These are phyloP conservation scores for Xiphorhynchus erythropygius DNA, from an alignment of 2,797 vertebrate genomes.

Conservation along the genomic window DNA sequence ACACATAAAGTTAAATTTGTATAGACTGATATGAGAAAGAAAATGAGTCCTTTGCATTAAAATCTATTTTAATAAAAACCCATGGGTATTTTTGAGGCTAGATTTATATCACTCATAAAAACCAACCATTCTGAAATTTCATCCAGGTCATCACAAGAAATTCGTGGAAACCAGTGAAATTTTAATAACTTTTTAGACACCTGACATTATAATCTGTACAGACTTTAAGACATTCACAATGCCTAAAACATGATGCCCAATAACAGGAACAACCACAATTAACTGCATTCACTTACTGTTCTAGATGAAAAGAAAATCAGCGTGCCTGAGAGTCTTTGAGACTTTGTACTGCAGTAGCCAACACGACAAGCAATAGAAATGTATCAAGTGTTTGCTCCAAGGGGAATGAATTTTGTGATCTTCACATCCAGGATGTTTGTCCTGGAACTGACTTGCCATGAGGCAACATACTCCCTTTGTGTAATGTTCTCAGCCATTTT, in stretches of 20 bases:
- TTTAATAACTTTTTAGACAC: not conserved
- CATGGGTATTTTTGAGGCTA: not conserved
- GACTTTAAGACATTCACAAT: not conserved
- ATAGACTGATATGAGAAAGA: not conserved
- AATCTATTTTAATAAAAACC: not conserved
- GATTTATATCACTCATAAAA: not conserved
- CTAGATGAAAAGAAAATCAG: not conserved
- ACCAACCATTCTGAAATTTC: not conserved
- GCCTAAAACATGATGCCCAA: not conserved
- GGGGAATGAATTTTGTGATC: not conserved
- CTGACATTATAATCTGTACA: not conserved
- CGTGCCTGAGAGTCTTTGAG: not conserved
- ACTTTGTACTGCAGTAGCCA: not conserved
- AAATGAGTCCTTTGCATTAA: not conserved
- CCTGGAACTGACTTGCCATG: not conserved
- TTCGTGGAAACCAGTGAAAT: not conserved
- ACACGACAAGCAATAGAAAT: not conserved
- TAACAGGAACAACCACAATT: not conserved
- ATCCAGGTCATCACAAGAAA: not conserved
- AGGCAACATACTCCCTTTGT: not conserved
- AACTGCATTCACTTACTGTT: not conserved
- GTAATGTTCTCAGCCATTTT: not conserved
- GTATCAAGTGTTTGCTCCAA: not conserved
- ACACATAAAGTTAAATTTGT: not conserved
- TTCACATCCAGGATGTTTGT: not conserved